Evolutionary conservation across 2,797 vertebrate genomes (phyloP).

Genomic region (Girardinus metallicus): DNA sequence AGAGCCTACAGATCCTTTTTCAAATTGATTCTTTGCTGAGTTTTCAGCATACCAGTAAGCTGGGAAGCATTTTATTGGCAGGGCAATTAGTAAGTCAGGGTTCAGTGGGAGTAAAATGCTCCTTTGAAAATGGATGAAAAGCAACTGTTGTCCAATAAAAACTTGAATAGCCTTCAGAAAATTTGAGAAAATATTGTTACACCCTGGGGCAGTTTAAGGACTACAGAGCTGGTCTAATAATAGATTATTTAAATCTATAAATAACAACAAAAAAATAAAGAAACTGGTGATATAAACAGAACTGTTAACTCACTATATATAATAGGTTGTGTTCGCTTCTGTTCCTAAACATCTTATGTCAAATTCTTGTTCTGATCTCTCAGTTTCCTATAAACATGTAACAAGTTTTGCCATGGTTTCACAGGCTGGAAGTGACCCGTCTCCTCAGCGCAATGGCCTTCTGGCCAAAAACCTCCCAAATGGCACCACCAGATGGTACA

Average conservation of each 20-base stretch:
- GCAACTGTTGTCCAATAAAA: neutral
- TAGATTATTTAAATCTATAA: neutral
- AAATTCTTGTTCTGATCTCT: neutral
- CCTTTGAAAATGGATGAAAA: slow-evolving; percentile 1
- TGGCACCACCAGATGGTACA: neutral
- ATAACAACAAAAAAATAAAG: neutral
- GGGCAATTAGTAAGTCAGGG: neutral
- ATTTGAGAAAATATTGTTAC: neutral
- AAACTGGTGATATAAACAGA: neutral
- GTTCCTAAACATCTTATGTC: neutral
- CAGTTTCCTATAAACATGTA: neutral
- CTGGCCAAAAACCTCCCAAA: slow-evolving; percentile 33
- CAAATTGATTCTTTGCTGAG: neutral
- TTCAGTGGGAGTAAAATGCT: neutral
- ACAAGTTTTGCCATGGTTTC: neutral
- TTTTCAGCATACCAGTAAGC: neutral
- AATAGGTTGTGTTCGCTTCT: neutral
- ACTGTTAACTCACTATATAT: neutral
- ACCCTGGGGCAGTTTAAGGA: neutral
- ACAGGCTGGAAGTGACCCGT: slow-evolving; percentile 12
- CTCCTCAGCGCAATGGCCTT: slow-evolving; percentile 13
- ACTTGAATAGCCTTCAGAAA: neutral
- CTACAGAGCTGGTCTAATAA: neutral
- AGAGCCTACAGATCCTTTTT: neutral
- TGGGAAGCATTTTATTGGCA: neutral